Base-by-base conservation (phyloP, 2,113 vertebrate genomes). In the Otolemur garnettii region DNA sequence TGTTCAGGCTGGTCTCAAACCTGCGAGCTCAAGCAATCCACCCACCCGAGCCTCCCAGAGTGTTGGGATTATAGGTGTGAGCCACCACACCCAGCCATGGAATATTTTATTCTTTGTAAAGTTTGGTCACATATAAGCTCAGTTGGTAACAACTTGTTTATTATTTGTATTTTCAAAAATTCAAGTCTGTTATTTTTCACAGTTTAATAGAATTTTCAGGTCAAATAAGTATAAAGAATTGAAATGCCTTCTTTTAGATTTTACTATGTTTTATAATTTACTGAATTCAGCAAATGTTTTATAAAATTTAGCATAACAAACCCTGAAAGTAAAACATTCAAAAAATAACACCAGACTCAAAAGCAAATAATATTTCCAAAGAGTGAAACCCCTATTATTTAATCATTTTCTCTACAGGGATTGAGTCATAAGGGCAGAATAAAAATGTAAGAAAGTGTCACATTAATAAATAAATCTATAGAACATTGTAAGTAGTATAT, bases 281-380 rank as follows among this genome's bases (percentile, higher is more conserved):
- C 26, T 93, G 13, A 45, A 22, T 84, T 96, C 74, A 86, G 85
- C 68, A 97, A 97, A 88, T 62, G 4, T 30, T 30, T 78, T 83
- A 74, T 22, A 87, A 91, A 97, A 94, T 87, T 93, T 71, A 97
- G 86, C 77, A 26, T 66, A 95, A 88, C 6, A 1, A 95, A 95
- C 38, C 19, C 69, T 84, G 50, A 95, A 96, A 94, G 42, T 86
- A 75, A 94, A 81, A 86, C 59, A 91, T 55, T 93, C 78, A 93
- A 68, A 5, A 82, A 95, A 83, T 42, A 92, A 74, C 50, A 93
- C 9, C 19, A 85, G 72, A 78, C 30, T 83, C 87, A 91, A 96
- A 94, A 92, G 69, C 69, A 90, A 91, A 79, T 15, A 50, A 55
- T 77, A 82, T 88, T 83, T 95, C 24, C 68, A 96, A 92, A 62